Percentiles rank a stretch among this genome's conserved stretches.
These are phyloP conservation scores for Rhodinocichla rosea DNA, from an alignment of 2,113 vertebrate genomes.

Conservation along the genomic window DNA sequence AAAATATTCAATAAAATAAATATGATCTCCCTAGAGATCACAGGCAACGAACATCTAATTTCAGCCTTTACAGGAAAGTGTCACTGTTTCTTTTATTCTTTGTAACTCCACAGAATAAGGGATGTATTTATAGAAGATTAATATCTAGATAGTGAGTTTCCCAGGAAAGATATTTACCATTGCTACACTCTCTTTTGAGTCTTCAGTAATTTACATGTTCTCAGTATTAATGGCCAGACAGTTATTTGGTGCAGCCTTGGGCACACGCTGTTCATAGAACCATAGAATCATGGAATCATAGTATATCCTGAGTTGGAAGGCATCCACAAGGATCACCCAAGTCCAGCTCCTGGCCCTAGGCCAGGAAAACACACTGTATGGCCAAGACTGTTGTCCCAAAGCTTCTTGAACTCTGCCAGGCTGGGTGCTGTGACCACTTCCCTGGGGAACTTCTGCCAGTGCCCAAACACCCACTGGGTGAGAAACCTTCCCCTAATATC, in stretches of 20 bases:
- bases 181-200: background rate
- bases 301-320: background rate
- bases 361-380: background rate
- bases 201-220: background rate
- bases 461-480: background rate
- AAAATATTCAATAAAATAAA: slow-evolving; percentile 31
- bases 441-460: background rate
- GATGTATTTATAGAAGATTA: background rate
- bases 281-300: background rate
- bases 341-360: background rate
- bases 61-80: background rate
- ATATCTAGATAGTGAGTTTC: background rate
- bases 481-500: background rate
- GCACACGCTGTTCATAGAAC: background rate
- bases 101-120: background rate
- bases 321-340: background rate
- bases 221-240: background rate
- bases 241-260: background rate
- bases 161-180: background rate
- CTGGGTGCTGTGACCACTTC: background rate
- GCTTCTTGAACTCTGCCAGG: background rate
- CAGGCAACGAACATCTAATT: background rate
- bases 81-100: background rate
- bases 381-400: background rate
- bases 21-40: background rate